Conservation (phyloP, 1,140 invertebrate species). For the Luehdorfia chinensis region DNA sequence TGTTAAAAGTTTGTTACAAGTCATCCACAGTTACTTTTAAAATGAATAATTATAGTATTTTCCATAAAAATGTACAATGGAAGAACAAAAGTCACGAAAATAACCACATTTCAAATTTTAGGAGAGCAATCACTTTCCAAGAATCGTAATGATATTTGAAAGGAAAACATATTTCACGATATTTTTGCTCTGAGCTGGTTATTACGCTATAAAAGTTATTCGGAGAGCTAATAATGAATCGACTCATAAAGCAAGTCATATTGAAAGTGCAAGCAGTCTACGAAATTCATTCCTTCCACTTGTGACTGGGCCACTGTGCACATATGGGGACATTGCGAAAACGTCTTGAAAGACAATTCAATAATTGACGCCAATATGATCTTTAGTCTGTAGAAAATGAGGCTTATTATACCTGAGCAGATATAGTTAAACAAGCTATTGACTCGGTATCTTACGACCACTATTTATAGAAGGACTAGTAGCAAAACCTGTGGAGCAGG, state of each 20-base stretch:
- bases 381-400: constrained; percentile 16
- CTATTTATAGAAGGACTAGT: constrained; percentile 69
- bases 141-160: constrained; percentile 20
- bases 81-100: neutral
- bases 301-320: constrained; percentile 60
- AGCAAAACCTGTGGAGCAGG: constrained; percentile 64
- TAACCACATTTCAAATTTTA: neutral
- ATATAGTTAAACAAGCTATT: constrained; percentile 26
- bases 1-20: too few relatives aligned
- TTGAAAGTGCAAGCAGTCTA: constrained; percentile 69
- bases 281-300: constrained; percentile 59
- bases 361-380: constrained; percentile 17
- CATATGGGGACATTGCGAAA: constrained; percentile 14
- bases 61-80: neutral
- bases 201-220: constrained; percentile 36
- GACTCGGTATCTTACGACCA: constrained; percentile 22
- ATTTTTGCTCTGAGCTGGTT: constrained; percentile 4
- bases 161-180: constrained; percentile 20
- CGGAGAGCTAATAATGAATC: constrained; percentile 43
- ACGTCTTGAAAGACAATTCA: constrained; percentile 18
- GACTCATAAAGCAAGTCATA: constrained; percentile 49
- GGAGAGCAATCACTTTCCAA: constrained; percentile 7
- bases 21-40: too few relatives aligned
- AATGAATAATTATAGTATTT: too few relatives aligned
- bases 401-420: constrained; percentile 23